Conservation (phyloP, 2,113 vertebrate genomes). For the Oncorhynchus clarkii region DNA sequence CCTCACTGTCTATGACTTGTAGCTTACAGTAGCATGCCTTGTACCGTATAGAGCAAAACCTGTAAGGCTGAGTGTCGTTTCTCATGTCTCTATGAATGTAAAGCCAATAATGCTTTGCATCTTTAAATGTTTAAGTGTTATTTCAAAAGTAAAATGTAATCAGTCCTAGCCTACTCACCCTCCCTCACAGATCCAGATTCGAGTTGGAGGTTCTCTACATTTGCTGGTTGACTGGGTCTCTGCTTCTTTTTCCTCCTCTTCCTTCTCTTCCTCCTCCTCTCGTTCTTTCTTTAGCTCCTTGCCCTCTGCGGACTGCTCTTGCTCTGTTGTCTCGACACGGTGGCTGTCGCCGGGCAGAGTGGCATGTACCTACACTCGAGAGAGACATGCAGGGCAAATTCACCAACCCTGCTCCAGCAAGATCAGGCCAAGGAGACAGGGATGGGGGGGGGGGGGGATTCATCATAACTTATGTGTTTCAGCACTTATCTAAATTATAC, state of each 20-base stretch:
- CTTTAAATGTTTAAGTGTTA: neutral
- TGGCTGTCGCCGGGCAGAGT: slow-evolving; percentile 37
- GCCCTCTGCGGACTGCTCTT: slow-evolving; percentile 23
- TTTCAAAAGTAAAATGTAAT: neutral
- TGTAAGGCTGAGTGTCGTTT: neutral
- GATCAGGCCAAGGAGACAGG: slow-evolving; percentile 63
- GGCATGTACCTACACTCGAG: slow-evolving; percentile 64
- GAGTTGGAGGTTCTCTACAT: slow-evolving; percentile 74
- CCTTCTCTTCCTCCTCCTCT: slow-evolving; percentile 48
- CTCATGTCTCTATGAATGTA: neutral
- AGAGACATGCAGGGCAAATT: slow-evolving; percentile 68
- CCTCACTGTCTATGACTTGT: neutral
- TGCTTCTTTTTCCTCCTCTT: slow-evolving; percentile 68
- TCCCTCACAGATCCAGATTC: slow-evolving; percentile 85
- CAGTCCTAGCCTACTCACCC: slow-evolving; percentile 75
- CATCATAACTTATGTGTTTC: slow-evolving; percentile 53
- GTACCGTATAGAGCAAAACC: neutral
- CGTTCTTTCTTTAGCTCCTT: slow-evolving; percentile 21
- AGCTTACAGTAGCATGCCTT: neutral
- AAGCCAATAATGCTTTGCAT: neutral
- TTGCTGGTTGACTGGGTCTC: slow-evolving; percentile 76
- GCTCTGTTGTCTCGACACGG: slow-evolving; percentile 28
- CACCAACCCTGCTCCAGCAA: slow-evolving; percentile 67
- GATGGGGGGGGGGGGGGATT: slow-evolving; percentile 56
- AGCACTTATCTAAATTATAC: neutral